Evolutionary conservation across 2,888 invertebrate species (phyloP), one percentile per base, ranked within the genome.

Genomic region (Amphipoea lucens): DNA sequence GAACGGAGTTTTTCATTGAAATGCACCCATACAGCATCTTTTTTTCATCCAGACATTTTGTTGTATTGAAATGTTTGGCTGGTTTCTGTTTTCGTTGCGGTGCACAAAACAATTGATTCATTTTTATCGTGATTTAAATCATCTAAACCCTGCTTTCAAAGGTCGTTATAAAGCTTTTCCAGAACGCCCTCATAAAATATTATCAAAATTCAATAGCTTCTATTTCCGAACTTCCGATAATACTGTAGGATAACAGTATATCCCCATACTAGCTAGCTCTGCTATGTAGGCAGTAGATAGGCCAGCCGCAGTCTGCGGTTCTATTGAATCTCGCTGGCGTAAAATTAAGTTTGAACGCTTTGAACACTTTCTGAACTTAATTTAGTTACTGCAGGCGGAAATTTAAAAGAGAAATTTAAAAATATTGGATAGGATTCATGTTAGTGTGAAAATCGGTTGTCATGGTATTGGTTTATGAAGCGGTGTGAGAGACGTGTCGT

Each of bases 341-440:
- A 20, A 62, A 71, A 81, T 78, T 14, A 40, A 80, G 51, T 40
- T 60, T 42, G 7, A 48, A 45, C 29, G 36, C 57, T 42, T 29
- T 78, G 29, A 57, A 79, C 57, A n/a, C n/a, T n/a, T n/a, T n/a
- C n/a, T 57, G 48, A 57, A 57, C 17, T 36, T 78, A 66, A 67
- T 45, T 54, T 54, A 20, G 14, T 36, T 36, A 12, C 4, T 14
- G 29, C n/a, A 7, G 36, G 36, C 54, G 12, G 40, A 57, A 29
- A 29, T 42, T 70, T 14, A 9, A 3, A 29, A 42, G 70, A 17
- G 5, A 48, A 42, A 40, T 69, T 40, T 7, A 42, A 7, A 78
- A 62, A 51, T 20, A 20, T 40, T 57, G 36, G 4, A 48, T 36
- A 29, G 1, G 2, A 29, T 40, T 40, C 23, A 36, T 36, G 2